Evolutionary conservation across 2,113 vertebrate genomes (phyloP).

Genomic region (Phoxinus phoxinus): DNA sequence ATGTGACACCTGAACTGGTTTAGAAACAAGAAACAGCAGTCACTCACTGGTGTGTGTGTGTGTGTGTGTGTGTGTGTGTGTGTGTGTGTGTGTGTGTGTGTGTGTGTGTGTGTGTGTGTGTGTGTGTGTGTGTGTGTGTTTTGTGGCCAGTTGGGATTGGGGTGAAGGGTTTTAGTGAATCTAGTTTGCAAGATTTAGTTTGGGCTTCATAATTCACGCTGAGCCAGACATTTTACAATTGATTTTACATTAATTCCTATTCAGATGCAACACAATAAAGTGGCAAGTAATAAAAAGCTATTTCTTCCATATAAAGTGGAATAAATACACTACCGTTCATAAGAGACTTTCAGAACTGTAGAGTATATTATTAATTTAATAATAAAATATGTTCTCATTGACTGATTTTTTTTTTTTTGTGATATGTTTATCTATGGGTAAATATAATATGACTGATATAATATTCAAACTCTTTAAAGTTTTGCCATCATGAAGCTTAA

Average conservation of each 20-base stretch:
- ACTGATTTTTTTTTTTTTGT: not conserved
- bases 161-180: not conserved
- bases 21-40: conserved; percentile 30
- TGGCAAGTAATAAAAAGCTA: not conserved
- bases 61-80: too few species aligned
- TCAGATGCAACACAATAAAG: not conserved
- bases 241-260: not conserved
- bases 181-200: conserved; percentile 12
- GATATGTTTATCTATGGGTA: not conserved
- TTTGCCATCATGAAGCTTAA: not conserved
- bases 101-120: too few species aligned
- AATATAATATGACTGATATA: not conserved
- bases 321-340: not conserved
- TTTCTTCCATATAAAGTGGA: not conserved
- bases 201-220: not conserved
- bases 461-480: too few species aligned
- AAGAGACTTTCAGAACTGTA: not conserved
- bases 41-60: not conserved
- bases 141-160: not conserved
- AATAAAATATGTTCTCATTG: not conserved
- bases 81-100: too few species aligned
- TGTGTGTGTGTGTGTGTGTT: too few species aligned
- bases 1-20: conserved; percentile 33
- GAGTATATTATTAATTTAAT: not conserved
- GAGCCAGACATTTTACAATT: not conserved